These are phyloP conservation scores for Microplitis deprimator DNA, from an alignment of 2,888 invertebrate species.

Conservation along the genomic window DNA sequence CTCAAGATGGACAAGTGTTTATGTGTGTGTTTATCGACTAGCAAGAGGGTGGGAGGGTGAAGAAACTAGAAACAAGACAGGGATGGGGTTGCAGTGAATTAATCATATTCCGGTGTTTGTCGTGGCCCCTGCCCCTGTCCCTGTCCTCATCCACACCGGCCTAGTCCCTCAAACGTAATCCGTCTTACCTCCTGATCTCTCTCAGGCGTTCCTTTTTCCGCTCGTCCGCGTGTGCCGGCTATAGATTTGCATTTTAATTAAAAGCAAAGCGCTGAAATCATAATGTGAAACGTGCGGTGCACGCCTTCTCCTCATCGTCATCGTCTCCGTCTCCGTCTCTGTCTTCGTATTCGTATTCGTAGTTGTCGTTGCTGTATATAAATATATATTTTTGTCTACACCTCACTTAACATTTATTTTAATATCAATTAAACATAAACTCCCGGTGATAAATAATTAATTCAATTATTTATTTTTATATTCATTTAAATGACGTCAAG, in stretches of 20 bases:
- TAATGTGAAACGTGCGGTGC: slow-evolving; percentile 73
- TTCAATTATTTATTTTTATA: too few relatives aligned
- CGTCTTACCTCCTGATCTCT: slow-evolving; percentile 70
- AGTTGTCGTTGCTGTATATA: not conserved
- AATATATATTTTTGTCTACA: not conserved
- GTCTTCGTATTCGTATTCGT: not conserved
- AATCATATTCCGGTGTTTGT: slow-evolving; percentile 72
- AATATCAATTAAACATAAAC: not conserved
- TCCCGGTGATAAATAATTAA: slow-evolving; percentile 28
- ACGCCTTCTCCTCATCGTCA: slow-evolving; percentile 58
- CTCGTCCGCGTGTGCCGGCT: slow-evolving; percentile 52
- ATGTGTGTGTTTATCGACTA: slow-evolving; percentile 10
- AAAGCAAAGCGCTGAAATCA: slow-evolving; percentile 77
- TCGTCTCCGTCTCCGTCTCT: slow-evolving; percentile 40
- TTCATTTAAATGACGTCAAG: too few relatives aligned
- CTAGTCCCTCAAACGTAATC: slow-evolving; percentile 66
- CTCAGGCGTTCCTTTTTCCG: slow-evolving; percentile 45
- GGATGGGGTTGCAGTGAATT: slow-evolving; percentile 70
- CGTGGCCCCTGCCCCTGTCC: slow-evolving; percentile 58
- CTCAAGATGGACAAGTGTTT: slow-evolving; percentile 12
- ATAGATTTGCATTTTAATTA: slow-evolving; percentile 77
- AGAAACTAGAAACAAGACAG: slow-evolving; percentile 18
- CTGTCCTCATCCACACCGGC: not conserved
- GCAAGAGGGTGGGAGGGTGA: slow-evolving; percentile 13
- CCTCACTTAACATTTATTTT: not conserved